phyloP scores from a whole-genome alignment of 1,140 invertebrate species.

The Gonatopus flavifemur region DNA sequence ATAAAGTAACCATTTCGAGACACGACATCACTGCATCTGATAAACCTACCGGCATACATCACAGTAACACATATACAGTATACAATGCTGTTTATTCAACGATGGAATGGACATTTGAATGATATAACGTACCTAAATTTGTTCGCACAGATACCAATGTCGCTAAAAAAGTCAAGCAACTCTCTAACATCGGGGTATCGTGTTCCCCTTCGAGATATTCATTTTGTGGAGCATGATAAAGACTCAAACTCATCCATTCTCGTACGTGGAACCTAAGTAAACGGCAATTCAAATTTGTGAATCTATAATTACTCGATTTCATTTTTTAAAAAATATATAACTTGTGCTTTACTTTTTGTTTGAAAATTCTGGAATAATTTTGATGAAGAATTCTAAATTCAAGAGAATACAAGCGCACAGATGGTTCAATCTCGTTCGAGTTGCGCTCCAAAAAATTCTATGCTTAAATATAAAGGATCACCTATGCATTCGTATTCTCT shows the following conservation, averaged over 20 bases:
- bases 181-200: slow-evolving; percentile 88
- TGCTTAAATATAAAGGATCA: no score
- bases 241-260: slow-evolving; percentile 82
- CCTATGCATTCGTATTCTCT: no score
- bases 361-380: not conserved
- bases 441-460: no score
- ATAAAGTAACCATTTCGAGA: slow-evolving; percentile 88
- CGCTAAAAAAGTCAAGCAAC: slow-evolving; percentile 86
- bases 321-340: not conserved
- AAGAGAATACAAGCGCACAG: no score
- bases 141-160: slow-evolving; percentile 89
- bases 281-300: not conserved
- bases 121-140: slow-evolving; percentile 71
- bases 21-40: slow-evolving; percentile 66
- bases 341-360: not conserved
- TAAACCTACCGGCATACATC: slow-evolving; percentile 45
- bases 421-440: no score
- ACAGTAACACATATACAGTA: not conserved
- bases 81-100: slow-evolving; percentile 1
- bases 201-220: slow-evolving; percentile 72
- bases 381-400: no score
- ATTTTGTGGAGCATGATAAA: slow-evolving; percentile 65
- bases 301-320: not conserved
- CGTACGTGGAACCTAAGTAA: slow-evolving; percentile 73
- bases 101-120: not conserved